Evolutionary conservation across 2,797 vertebrate genomes (phyloP).

Genomic region (Syndactyla subalaris): DNA sequence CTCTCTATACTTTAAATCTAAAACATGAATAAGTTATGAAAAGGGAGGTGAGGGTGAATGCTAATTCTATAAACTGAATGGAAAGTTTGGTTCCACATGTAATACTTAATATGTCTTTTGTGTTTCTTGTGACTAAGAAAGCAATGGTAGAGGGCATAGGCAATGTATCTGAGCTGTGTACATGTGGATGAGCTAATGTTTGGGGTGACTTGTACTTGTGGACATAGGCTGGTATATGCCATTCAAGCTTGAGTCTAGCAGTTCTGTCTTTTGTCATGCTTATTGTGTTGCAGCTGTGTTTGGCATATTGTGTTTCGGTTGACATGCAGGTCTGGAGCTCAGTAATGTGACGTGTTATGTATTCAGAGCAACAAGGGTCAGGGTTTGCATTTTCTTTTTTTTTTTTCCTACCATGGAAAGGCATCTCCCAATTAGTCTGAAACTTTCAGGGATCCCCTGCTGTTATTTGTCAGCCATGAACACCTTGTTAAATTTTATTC

Average conservation of each 20-base stretch:
- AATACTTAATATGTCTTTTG: not conserved
- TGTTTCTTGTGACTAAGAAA: not conserved
- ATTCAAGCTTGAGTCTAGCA: not conserved
- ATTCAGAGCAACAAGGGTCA: not conserved
- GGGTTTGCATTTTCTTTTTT: not conserved
- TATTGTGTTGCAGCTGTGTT: not conserved
- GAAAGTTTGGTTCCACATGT: not conserved
- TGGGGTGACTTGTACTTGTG: not conserved
- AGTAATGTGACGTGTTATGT: not conserved
- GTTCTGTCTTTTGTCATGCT: not conserved
- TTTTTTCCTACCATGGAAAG: conserved; percentile 13
- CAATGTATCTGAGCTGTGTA: not conserved
- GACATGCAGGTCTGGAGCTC: not conserved
- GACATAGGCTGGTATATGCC: not conserved
- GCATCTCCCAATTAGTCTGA: conserved; percentile 19
- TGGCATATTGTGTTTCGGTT: not conserved
- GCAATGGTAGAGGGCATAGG: not conserved
- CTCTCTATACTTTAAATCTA: not conserved
- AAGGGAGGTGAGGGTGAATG: not conserved
- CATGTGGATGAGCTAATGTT: not conserved
- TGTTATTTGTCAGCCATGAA: conserved; percentile 64
- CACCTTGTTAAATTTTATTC: conserved; percentile 64
- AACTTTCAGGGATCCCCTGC: not conserved
- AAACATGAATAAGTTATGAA: not conserved
- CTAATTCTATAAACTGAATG: not conserved